Evolutionary conservation across 2,888 invertebrate genomes (phyloP), one percentile per base, ranked within the genome.

Genomic region (Synergus itoensis): DNA sequence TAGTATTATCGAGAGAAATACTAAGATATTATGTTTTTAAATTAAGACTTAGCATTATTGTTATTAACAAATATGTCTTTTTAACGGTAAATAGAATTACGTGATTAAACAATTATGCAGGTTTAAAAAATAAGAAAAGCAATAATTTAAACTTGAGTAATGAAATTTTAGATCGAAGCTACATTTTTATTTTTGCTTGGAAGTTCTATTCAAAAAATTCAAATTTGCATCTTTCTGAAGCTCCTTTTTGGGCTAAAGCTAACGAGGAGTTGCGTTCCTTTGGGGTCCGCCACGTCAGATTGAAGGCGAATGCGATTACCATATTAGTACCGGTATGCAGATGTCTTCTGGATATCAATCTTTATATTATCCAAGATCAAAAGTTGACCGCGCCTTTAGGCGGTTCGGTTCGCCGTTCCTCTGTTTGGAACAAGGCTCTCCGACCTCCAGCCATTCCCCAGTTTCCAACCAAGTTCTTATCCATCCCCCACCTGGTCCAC

Each of bases 401-500:
- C 81, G 86, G 84, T 86, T 80, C 84, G 73, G 65, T 86, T 85
- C 83, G 77, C 77, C 84, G 85, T 85, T 88, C 88, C 89, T 79
- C 77, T 85, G 84, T 85, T 45, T 63, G 77, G 16, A 45, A 43
- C 78, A 65, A 69, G 14, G 64, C 43, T 45, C 43, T 78, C 80
- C 73, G 63, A 21, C 76, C 79, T 79, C 75, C 85, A 81, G 83
- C 80, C 81, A 83, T 89, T 87, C 86, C 88, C 84, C 79, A 82
- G 83, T 85, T 82, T 80, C 79, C 80, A 84, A 83, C 83, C 82
- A 83, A 83, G 81, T 86, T 89, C 90, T 90, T 89, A 89, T 83
- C 83, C 89, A 81, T 87, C 85, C 83, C 89, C 90, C 90, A 89
- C 90, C 90, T 90, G 90, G 87, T 88, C 89, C 89, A 89, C 91